Conservation (phyloP, 2,113 vertebrate genomes). For the Zosterops japonicus region DNA sequence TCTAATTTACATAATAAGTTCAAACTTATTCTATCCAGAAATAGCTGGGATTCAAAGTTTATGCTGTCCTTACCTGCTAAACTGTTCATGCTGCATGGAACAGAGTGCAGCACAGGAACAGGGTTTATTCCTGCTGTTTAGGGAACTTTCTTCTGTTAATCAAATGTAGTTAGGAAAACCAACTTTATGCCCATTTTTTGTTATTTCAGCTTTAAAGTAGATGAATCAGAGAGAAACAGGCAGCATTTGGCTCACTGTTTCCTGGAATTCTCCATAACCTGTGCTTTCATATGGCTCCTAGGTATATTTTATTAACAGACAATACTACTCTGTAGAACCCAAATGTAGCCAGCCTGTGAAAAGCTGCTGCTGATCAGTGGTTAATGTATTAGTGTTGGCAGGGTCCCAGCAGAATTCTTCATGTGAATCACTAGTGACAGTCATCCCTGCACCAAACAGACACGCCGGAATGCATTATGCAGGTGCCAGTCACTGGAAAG, state of each 20-base stretch:
- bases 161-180: background rate
- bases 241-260: background rate
- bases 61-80: background rate
- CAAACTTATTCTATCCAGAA: background rate
- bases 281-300: background rate
- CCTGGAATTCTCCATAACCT: background rate
- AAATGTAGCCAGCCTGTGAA: background rate
- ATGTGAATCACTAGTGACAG: background rate
- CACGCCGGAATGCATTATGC: background rate
- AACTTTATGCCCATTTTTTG: background rate
- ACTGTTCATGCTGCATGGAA: background rate
- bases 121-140: background rate
- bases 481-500: background rate
- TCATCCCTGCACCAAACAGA: background rate
- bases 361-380: background rate
- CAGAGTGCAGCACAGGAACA: background rate
- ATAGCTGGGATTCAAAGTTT: background rate
- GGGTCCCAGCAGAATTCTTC: background rate
- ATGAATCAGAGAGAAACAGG: background rate
- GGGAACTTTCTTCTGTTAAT: background rate
- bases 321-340: background rate
- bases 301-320: background rate
- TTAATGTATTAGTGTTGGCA: background rate
- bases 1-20: background rate
- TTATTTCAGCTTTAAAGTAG: background rate